Base-by-base conservation (phyloP, 2,888 invertebrate genomes). In the Ophion costatus region DNA sequence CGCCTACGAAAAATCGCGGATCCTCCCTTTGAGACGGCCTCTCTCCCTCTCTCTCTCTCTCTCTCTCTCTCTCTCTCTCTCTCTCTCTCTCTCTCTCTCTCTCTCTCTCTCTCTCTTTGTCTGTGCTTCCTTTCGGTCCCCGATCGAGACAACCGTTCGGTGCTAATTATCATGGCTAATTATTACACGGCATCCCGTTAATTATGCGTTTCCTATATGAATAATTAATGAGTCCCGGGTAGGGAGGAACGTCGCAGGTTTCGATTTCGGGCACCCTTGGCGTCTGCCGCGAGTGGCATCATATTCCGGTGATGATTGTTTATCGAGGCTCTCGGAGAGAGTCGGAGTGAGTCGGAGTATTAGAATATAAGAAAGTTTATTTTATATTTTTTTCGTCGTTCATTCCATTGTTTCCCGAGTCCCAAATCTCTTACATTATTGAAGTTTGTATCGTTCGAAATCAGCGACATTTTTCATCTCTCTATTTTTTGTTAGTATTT, bases 101-200 rank as follows among this genome's bases (percentile, higher is more conserved):
- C 29, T 67, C 59, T 80, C 74, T 77, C 42, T 42, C n/a, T 69
- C 69, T 51, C 22, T 74, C 24, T 74, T 24, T 66, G 29, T 63
- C 69, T 77, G 11, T 0, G 45, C 45, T 45, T 67, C 69, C 77
- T 51, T 22, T 70, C 69, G 10, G 20, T 24, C 63, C 70, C 22
- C 75, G 51, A 80, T 71, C 76, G 59, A 69, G 45, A 71, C 80
- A 57, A 45, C 42, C 77, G 64, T 74, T 80, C 78, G 85, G 82
- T 84, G 86, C 86, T 87, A 88, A 88, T 88, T 87, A 88, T 87
- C 85, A 73, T 59, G 74, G 77, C 88, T 87, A 86, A 88, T 88
- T 86, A 85, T 88, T 87, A 83, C 82, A 84, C 78, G 74, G 77
- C 70, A 82, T 87, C 75, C 78, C 83, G 83, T 87, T 83, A 85